Evolutionary conservation across 2,888 invertebrate species (phyloP).

Genomic region (Phyto melanocephala): DNA sequence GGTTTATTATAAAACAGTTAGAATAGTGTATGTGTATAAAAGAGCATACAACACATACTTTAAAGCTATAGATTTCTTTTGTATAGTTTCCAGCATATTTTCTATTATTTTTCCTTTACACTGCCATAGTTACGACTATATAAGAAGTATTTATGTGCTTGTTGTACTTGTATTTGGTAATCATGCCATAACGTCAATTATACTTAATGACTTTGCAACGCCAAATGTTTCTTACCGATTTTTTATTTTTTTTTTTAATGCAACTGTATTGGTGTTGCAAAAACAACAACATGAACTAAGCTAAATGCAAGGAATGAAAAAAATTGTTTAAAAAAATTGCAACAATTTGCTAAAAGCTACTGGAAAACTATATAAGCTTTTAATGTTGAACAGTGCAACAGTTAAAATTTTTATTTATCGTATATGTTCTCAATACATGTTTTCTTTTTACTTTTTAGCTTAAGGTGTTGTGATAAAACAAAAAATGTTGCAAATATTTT

Average conservation of each 20-base stretch:
- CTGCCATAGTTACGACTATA: background rate
- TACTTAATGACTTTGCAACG: slow-evolving; percentile 62
- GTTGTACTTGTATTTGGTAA: slow-evolving; percentile 38
- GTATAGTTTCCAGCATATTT: slow-evolving; percentile 2
- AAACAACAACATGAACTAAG: background rate
- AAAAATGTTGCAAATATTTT: background rate
- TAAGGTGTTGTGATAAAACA: slow-evolving; percentile 30
- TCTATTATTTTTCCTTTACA: background rate
- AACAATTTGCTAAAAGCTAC: slow-evolving; percentile 48
- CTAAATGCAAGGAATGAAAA: background rate
- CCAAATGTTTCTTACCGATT: slow-evolving; percentile 57
- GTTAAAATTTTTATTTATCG: slow-evolving; percentile 15
- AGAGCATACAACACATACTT: background rate
- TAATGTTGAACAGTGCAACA: slow-evolving; percentile 30
- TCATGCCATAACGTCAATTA: slow-evolving; percentile 61
- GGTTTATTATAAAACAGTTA: background rate
- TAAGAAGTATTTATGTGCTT: slow-evolving; percentile 36
- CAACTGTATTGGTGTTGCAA: slow-evolving; percentile 23
- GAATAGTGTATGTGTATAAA: background rate
- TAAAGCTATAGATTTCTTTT: slow-evolving; percentile 22
- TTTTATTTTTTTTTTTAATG: slow-evolving; percentile 36
- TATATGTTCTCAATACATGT: background rate
- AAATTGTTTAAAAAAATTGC: background rate
- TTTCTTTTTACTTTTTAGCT: slow-evolving; percentile 8
- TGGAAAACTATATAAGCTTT: slow-evolving; percentile 22